Evolutionary conservation across 1,140 invertebrate species (phyloP).

Genomic region (Chlorops oryzae): DNA sequence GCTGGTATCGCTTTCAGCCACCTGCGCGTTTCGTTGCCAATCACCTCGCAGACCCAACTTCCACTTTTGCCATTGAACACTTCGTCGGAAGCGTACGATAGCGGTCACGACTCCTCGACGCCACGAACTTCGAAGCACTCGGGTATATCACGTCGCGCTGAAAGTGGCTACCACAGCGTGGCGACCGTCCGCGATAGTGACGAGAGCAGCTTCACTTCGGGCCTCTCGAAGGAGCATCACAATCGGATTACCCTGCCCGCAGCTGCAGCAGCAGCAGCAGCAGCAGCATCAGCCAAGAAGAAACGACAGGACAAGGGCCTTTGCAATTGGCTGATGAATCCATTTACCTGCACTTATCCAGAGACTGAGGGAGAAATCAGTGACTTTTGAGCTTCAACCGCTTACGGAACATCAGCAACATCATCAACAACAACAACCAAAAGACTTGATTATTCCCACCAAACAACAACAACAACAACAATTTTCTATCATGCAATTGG

Average conservation of each 20-base stretch:
- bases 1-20: constrained; percentile 22
- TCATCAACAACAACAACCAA: too few relatives aligned
- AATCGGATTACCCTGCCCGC: constrained; percentile 56
- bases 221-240: constrained; percentile 61
- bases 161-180: constrained; percentile 85
- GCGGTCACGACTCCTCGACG: constrained; percentile 70
- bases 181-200: constrained; percentile 69
- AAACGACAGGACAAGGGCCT: constrained; percentile 40
- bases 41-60: constrained; percentile 47
- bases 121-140: constrained; percentile 72
- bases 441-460: too few relatives aligned
- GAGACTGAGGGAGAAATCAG: constrained; percentile 61
- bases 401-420: too few relatives aligned
- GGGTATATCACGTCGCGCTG: constrained; percentile 64
- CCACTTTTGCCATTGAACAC: constrained; percentile 41
- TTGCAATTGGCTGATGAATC: constrained; percentile 52
- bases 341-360: constrained; percentile 65
- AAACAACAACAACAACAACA: constrained; percentile 5
- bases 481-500: too few relatives aligned
- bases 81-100: constrained; percentile 63
- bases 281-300: constrained; percentile 31
- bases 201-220: constrained; percentile 75
- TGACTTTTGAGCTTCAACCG: constrained; percentile 56
- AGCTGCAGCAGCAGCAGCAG: constrained; percentile 31
- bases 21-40: constrained; percentile 54